Evolutionary conservation across 2,888 invertebrate genomes (phyloP).

Genomic region (Apocheima hispidaria): DNA sequence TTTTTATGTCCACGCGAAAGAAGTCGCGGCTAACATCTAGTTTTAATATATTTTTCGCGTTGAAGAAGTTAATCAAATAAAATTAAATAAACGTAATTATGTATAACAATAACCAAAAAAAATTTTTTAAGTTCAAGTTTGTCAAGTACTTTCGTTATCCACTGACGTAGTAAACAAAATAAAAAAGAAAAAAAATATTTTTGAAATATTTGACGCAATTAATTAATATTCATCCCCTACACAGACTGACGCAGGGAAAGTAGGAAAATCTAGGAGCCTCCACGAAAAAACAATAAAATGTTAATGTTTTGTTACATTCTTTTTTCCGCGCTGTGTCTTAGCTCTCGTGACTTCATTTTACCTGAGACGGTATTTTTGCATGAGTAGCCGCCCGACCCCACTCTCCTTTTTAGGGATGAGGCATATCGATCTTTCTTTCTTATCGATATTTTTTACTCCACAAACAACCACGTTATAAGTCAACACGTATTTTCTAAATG

Average conservation of each 20-base stretch:
- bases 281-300: constrained; percentile 49
- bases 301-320: constrained; percentile 52
- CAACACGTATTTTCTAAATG: too few relatives aligned
- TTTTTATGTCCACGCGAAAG: too few relatives aligned
- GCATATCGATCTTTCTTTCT: constrained; percentile 22
- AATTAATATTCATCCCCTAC: neutral
- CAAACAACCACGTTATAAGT: too few relatives aligned
- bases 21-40: too few relatives aligned
- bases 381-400: constrained; percentile 61
- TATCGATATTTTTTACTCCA: neutral
- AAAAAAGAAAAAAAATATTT: too few relatives aligned
- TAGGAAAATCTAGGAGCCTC: constrained; percentile 38
- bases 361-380: constrained; percentile 69
- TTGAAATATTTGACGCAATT: neutral
- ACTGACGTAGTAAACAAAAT: too few relatives aligned
- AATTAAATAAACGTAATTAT: too few relatives aligned
- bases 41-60: too few relatives aligned
- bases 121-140: too few relatives aligned
- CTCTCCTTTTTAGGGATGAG: constrained; percentile 50
- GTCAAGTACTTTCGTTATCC: too few relatives aligned
- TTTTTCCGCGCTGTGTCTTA: constrained; percentile 56
- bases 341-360: constrained; percentile 66
- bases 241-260: constrained; percentile 14
- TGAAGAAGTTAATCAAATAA: too few relatives aligned
- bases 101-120: too few relatives aligned